Conservation (phyloP, 2,113 vertebrate species). For the Heptranchias perlo region DNA sequence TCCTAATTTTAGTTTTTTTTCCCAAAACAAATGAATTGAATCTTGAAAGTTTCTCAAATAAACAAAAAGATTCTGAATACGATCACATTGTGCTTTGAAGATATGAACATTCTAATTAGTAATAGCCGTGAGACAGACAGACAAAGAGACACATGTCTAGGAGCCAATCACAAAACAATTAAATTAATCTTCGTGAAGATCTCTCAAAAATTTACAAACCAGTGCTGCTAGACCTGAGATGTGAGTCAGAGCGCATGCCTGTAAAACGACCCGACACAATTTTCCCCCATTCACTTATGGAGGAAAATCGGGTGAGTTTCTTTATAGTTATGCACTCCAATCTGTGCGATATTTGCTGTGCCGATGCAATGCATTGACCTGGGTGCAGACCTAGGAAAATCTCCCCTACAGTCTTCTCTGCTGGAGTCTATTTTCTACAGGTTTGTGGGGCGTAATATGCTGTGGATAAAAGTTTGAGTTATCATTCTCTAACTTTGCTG, state of each 20-base stretch:
- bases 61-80: neutral
- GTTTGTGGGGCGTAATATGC: neutral
- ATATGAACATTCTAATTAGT: neutral
- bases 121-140: neutral
- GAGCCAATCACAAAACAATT: neutral
- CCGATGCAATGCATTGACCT: neutral
- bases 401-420: neutral
- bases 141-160: neutral
- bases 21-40: neutral
- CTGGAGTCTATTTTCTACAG: neutral
- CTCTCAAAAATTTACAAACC: neutral
- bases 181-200: neutral
- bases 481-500: neutral
- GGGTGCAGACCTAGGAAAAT: neutral
- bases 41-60: neutral
- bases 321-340: neutral
- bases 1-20: no score
- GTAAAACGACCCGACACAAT: neutral
- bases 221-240: neutral
- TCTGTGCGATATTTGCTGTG: neutral
- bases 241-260: neutral
- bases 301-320: no score
- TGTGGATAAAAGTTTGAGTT: no score
- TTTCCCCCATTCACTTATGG: neutral
- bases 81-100: neutral